Evolutionary conservation across 1,140 invertebrate genomes (phyloP), one percentile per base, ranked within the genome.

Genomic region (Thaumetopoea pityocampa): DNA sequence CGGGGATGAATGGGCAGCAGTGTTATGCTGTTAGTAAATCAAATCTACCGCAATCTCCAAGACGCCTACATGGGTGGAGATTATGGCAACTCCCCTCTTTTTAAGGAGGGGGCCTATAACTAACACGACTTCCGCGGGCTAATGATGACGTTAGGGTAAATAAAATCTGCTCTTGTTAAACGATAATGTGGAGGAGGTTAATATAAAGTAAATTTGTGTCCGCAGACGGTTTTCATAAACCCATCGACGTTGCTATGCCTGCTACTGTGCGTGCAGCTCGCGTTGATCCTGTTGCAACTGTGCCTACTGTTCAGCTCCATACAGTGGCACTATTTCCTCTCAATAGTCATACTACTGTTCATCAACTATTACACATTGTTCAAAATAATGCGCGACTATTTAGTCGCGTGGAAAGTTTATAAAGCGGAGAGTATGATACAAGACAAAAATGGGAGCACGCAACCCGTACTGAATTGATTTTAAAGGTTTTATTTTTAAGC

Each of bases 321-420:
- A 4, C 92, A 96, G 55, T 99, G 97, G 97, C 94, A 97, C 78
- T 93, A 97, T 70, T 90, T 97, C 16, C 66, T 98, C 5, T 95
- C 96, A 8, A 87, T 97, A 44, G 90, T 93, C 6, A 86, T 97
- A 17, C 85, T 98, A 12, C 87, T 97, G 5, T 92, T 96, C 62
- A 93, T 94, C 28, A 98, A 97, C 78, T 97, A 97, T 80, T 93
- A 96, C 55, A 93, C 95, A 0, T 87, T 99, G 3, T 98, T 95
- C 60, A 97, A 97, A 84, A 86, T 97, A 33, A 86, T 92, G 2
- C 87, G 96, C 34, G 95, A 98, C 74, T 94, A 93, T 74, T 81
- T 97, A 0, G 89, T 98, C 20, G 91, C 95, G 40, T 92, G 90
- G 85, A 92, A 91, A 68, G 88, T 95, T 3, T 96, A 95, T 61